phyloP scores from a whole-genome alignment of 2,113 vertebrate genomes.

The Carlito syrichta region DNA sequence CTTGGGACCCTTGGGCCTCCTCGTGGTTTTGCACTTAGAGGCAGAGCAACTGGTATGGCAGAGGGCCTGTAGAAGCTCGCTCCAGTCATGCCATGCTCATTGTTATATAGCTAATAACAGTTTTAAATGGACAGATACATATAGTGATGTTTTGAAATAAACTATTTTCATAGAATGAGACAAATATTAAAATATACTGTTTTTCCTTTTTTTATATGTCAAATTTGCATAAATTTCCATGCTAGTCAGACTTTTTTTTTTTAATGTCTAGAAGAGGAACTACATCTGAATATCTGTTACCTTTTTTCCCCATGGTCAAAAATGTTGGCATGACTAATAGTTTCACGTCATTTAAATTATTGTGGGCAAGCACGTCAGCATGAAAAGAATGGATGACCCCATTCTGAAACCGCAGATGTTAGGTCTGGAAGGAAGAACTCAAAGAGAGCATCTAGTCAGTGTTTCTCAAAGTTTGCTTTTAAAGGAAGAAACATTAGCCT shows the following conservation, averaged over 20 bases:
- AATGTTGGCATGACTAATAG: neutral
- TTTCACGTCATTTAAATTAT: neutral
- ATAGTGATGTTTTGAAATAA: neutral
- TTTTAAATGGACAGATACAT: neutral
- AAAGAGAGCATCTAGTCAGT: neutral
- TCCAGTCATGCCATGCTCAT: no score
- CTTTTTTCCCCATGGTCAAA: neutral
- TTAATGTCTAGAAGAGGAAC: neutral
- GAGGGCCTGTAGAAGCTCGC: neutral
- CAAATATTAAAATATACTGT: neutral
- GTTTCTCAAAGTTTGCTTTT: neutral
- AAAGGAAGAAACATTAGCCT: neutral
- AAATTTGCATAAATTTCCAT: neutral
- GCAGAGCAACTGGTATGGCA: fast-evolving
- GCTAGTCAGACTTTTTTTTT: neutral
- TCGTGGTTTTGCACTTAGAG: neutral
- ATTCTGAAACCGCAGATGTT: neutral
- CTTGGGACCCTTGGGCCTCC: neutral
- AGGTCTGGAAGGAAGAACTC: neutral
- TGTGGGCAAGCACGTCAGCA: fast-evolving
- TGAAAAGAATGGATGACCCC: neutral
- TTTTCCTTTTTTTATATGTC: neutral
- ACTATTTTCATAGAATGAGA: neutral
- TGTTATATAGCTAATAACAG: neutral
- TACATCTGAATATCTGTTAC: neutral